Conservation (phyloP, 2,797 vertebrate genomes). For the Sternotherus odoratus region DNA sequence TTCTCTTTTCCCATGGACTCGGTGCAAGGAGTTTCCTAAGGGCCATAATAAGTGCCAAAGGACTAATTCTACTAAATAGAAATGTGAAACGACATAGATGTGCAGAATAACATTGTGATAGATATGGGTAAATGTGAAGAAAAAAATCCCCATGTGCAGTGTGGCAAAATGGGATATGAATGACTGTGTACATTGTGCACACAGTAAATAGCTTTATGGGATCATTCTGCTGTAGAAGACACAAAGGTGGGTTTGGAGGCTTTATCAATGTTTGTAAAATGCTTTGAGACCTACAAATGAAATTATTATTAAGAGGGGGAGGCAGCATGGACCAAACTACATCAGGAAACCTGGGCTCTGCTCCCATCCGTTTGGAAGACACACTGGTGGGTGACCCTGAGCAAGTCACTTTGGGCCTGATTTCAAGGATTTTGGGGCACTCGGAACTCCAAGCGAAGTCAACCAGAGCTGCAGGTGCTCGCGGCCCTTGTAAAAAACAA, state of each 20-base stretch:
- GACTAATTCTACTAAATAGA: neutral
- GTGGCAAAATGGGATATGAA: neutral
- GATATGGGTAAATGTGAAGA: neutral
- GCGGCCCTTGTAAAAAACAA: neutral
- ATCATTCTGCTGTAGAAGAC: too few relatives aligned
- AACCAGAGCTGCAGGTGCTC: neutral
- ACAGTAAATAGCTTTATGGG: neutral
- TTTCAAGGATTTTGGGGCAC: neutral
- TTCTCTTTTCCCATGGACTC: neutral
- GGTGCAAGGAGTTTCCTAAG: neutral
- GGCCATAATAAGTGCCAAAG: neutral
- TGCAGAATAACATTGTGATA: neutral
- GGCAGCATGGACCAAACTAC: neutral
- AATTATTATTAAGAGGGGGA: neutral
- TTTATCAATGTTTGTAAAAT: neutral
- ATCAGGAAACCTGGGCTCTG: neutral
- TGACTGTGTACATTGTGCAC: neutral
- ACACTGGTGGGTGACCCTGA: neutral
- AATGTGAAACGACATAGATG: neutral
- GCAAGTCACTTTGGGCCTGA: neutral
- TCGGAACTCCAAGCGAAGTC: neutral
- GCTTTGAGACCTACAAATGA: neutral
- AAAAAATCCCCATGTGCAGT: neutral
- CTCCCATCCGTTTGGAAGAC: neutral
- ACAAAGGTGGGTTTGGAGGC: neutral